A percentile compares a stretch with the other conserved stretches of the same genome.
Conservation (phyloP, 2,113 vertebrate species). For the Choloepus hoffmanni region DNA sequence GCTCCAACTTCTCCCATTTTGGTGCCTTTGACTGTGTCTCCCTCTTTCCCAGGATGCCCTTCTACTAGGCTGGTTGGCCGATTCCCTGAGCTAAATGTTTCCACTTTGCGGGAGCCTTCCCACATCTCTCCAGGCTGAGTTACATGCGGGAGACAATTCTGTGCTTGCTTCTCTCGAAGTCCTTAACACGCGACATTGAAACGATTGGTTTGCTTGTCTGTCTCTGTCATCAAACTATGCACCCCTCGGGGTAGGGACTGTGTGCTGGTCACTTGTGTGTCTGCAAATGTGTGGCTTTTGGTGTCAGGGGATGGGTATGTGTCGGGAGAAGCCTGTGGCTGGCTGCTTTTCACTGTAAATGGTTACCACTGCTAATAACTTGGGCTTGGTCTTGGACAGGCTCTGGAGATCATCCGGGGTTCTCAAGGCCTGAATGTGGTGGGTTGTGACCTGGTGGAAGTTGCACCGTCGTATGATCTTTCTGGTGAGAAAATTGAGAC, state of each 20-base stretch:
- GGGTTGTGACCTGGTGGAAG: constrained; percentile 97
- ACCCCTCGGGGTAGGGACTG: not conserved
- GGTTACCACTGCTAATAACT: constrained; percentile 81
- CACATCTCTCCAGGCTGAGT: not conserved
- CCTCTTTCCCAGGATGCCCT: not conserved
- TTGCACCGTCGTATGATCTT: constrained; percentile 92
- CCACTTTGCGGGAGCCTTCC: not conserved
- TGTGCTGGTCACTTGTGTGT: not conserved
- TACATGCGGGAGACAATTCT: not conserved
- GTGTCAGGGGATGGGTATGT: not conserved
- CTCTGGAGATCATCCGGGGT: constrained; percentile 95
- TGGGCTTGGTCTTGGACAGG: constrained; percentile 84
- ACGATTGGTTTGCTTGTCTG: not conserved
- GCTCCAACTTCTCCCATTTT: not conserved
- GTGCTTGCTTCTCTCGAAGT: not conserved
- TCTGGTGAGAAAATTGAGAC: constrained; percentile 87
- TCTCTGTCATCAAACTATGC: not conserved
- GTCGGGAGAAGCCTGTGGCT: not conserved
- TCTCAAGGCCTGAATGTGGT: constrained; percentile 93
- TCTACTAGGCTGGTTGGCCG: not conserved
- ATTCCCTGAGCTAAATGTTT: not conserved
- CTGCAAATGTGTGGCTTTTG: not conserved
- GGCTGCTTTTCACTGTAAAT: not conserved
- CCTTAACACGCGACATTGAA: not conserved
- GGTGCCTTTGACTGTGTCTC: not conserved